Base-by-base conservation (phyloP, 2,888 invertebrate genomes). In the Lathronympha strigana region DNA sequence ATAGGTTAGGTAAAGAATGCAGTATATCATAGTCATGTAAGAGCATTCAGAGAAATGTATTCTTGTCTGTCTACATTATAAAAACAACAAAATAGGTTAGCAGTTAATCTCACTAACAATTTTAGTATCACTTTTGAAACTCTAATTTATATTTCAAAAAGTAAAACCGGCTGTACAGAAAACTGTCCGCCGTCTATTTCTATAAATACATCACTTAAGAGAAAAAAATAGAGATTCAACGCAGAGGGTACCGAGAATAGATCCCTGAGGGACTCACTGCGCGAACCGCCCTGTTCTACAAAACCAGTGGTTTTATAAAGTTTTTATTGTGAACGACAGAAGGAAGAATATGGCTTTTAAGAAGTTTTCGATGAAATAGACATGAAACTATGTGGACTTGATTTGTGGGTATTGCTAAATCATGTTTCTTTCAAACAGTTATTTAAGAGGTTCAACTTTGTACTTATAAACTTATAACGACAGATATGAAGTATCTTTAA, bases 221-320 rank as follows among this genome's bases (percentile, higher is more conserved):
- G 82, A 83, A 82, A 82, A 74, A 70, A 75, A 81, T 82, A 81
- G 77, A 82, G 82, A 82, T 81, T 77, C 79, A 79, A 74, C 71
- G 73, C 61, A 76, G 82, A 84, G 88, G 88, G 89, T 83, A 80
- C 88, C 86, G 75, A 86, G 86, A 90, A 90, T 91, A 91, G 88
- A 83, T 90, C 91, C 91, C 91, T 81, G 82, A 76, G 91, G 90
- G 90, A 92, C 89, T 87, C 84, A 76, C 87, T 80, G 84, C 82
- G 70, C 71, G 86, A 84, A 78, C 76, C 78, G 77, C 80, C 79
- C 82, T 77, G 79, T 80, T 82, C 79, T 79, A 82, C 83, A 76
- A 49, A 67, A 45, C 54, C 38, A 36, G 51, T 31, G 50, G 45
- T 61, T 66, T 66, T 61, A 64, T 64, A 51, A 49, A 61, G 60